Percentiles rank a stretch among this genome's conserved stretches.
phyloP scores from a whole-genome alignment of 2,888 invertebrate genomes.

The Coleophora deauratella region DNA sequence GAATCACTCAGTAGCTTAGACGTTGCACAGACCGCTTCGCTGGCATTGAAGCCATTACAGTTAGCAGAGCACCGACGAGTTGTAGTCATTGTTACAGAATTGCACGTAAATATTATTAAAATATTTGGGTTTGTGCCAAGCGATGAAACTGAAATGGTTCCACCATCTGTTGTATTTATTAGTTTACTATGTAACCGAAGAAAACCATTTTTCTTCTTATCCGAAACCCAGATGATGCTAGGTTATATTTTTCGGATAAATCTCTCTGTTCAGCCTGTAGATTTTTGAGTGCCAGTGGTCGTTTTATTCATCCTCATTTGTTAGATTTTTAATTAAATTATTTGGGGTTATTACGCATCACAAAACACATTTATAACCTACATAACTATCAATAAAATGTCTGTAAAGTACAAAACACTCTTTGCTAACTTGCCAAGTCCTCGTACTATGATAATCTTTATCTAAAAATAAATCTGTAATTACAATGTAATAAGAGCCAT shows the following conservation, averaged over 20 bases:
- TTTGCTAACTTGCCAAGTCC: no score
- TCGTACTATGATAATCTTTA: no score
- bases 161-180: neutral
- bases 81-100: neutral
- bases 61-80: neutral
- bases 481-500: conserved; percentile 4
- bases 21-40: neutral
- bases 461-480: neutral
- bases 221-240: no score
- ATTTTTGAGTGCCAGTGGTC: no score
- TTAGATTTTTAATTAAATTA: no score
- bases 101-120: neutral
- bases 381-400: neutral
- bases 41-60: neutral
- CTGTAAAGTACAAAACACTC: no score
- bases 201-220: no score
- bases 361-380: neutral
- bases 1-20: no score
- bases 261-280: no score
- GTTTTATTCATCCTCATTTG: no score
- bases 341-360: neutral
- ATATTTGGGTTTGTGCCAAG: neutral
- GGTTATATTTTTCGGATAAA: no score
- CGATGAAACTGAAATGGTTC: neutral
- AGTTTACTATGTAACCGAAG: no score